Conservation (phyloP, 2,888 invertebrate genomes). For the Schizotus pectinicornis region DNA sequence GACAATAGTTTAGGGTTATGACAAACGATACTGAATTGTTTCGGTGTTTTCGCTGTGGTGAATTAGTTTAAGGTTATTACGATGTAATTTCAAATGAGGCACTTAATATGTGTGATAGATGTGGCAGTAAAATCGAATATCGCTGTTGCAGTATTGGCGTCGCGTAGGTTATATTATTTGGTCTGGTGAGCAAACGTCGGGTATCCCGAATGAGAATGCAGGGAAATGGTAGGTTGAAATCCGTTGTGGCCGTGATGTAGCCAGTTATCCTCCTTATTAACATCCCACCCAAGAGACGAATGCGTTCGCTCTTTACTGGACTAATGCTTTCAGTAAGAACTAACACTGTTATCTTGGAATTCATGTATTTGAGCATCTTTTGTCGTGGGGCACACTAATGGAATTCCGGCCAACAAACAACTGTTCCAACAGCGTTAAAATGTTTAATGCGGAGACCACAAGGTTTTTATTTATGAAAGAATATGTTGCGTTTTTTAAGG, state of each 20-base stretch:
- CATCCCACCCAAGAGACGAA: constrained; percentile 34
- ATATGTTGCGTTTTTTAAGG: constrained; percentile 40
- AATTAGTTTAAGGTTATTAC: constrained; percentile 2
- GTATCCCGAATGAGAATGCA: constrained; percentile 34
- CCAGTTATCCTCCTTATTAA: constrained; percentile 35
- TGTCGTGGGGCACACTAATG: constrained; percentile 26
- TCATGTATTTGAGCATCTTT: constrained; percentile 32
- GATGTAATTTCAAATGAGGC: constrained; percentile 11
- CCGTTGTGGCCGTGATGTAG: constrained; percentile 29
- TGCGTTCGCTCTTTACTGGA: constrained; percentile 24
- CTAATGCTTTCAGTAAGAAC: constrained; percentile 22
- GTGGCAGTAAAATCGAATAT: constrained; percentile 29
- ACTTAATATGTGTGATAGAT: constrained; percentile 21
- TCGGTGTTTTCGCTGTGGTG: constrained; percentile 1
- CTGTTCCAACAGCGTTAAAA: constrained; percentile 21
- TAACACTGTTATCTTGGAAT: constrained; percentile 27
- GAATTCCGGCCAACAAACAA: constrained; percentile 31
- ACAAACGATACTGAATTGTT: not conserved
- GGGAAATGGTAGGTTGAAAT: constrained; percentile 31
- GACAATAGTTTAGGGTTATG: no score
- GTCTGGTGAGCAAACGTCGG: constrained; percentile 32
- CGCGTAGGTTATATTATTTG: constrained; percentile 34
- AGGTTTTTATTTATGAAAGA: constrained; percentile 41
- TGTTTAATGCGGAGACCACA: constrained; percentile 31
- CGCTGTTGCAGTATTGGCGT: constrained; percentile 30